Conservation (phyloP, 2,113 vertebrate genomes). For the Nesoenas mayeri region DNA sequence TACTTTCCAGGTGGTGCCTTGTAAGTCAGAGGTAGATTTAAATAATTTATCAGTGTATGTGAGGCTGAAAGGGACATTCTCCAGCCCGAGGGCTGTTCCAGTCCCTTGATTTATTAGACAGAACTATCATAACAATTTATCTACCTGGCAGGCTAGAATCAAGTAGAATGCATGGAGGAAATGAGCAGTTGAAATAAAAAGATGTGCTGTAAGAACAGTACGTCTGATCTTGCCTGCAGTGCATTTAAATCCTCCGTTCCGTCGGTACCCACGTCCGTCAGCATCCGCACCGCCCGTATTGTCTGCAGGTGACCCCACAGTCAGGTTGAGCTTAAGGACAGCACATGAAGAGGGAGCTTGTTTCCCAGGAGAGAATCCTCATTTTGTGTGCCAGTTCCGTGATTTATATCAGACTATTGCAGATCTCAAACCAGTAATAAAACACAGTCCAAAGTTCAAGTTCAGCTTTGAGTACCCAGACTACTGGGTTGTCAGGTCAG, state of each 20-base stretch:
- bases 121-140: background rate
- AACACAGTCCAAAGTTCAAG: background rate
- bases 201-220: background rate
- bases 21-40: background rate
- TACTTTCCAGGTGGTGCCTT: background rate
- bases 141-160: background rate
- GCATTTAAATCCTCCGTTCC: background rate
- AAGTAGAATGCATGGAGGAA: background rate
- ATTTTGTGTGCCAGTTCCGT: background rate
- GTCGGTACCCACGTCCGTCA: fast-evolving
- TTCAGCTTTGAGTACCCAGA: background rate
- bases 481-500: background rate
- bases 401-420: background rate
- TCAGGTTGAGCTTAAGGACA: background rate
- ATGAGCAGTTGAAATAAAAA: background rate
- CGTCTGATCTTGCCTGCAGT: background rate
- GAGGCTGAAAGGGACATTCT: background rate
- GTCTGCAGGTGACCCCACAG: no score
- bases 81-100: background rate
- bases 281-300: background rate
- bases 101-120: background rate
- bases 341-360: background rate
- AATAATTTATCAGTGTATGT: background rate
- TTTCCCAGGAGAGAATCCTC: background rate
- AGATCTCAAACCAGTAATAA: background rate